phyloP scores from a whole-genome alignment of 2,888 invertebrate species.

The Lissonota sp. region DNA sequence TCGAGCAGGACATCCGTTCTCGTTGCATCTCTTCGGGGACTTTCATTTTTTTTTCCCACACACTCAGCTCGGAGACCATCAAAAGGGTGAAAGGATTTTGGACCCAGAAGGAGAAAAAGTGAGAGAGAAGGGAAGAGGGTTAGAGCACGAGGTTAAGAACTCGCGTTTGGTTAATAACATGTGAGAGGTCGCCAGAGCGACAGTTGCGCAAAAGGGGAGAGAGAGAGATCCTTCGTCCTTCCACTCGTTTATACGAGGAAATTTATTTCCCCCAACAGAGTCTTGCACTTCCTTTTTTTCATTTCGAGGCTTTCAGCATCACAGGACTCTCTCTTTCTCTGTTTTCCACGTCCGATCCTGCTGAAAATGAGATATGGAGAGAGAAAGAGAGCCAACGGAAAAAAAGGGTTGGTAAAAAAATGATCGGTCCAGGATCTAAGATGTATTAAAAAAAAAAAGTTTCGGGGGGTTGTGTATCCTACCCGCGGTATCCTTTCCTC shows the following conservation, averaged over 20 bases:
- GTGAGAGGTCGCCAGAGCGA: slow-evolving; percentile 69
- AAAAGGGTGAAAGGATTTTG: slow-evolving; percentile 22
- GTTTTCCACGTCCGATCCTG: slow-evolving; percentile 46
- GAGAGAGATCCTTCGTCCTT: slow-evolving; percentile 65
- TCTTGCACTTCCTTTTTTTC: slow-evolving; percentile 34
- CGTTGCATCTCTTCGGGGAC: slow-evolving; percentile 24
- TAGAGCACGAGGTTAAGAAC: neutral
- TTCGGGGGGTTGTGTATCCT: slow-evolving; percentile 69
- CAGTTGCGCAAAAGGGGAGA: slow-evolving; percentile 79
- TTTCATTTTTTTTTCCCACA: slow-evolving; percentile 46
- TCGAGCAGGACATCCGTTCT: slow-evolving; percentile 35
- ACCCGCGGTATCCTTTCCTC: slow-evolving; percentile 78
- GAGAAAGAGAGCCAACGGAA: slow-evolving; percentile 66
- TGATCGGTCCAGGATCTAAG: slow-evolving; percentile 81
- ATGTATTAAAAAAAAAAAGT: slow-evolving; percentile 76
- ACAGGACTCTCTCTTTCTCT: slow-evolving; percentile 35
- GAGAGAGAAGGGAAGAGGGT: neutral
- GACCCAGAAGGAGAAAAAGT: too few species aligned
- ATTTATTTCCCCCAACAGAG: neutral
- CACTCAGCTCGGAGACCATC: slow-evolving; percentile 9
- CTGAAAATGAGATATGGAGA: slow-evolving; percentile 1
- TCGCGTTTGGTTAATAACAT: slow-evolving; percentile 46
- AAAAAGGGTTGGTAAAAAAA: slow-evolving; percentile 83
- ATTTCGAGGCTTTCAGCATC: slow-evolving; percentile 38
- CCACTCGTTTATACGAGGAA: slow-evolving; percentile 20